phyloP scores from a whole-genome alignment of 2,797 vertebrate species.

The Urophycis tenuis region DNA sequence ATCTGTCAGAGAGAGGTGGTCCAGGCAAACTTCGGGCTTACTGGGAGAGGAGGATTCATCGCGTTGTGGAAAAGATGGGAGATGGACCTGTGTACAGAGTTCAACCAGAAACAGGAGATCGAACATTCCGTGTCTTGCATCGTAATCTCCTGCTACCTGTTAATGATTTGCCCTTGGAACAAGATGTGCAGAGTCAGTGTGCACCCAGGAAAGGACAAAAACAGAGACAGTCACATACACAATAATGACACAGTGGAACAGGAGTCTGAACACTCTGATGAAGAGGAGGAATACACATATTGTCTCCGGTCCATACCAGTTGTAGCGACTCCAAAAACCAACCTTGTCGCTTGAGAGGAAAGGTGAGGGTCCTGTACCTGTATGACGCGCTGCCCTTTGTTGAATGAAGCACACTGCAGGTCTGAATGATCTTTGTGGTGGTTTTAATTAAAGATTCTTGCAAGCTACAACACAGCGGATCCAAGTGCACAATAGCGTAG shows the following conservation, averaged over 20 bases:
- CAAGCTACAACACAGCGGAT: too few species aligned
- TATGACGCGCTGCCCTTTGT: too few species aligned
- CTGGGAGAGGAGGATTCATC: too few species aligned
- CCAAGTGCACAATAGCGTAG: too few species aligned
- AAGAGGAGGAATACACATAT: conserved; percentile 3
- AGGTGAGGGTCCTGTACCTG: too few species aligned
- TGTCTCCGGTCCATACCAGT: neutral
- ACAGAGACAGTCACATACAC: neutral
- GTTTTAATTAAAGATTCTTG: too few species aligned
- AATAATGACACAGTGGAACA: conserved; percentile 2
- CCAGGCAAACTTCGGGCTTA: too few species aligned
- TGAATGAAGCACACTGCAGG: too few species aligned
- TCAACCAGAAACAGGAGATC: neutral
- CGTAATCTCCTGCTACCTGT: conserved; percentile 14
- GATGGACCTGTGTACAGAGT: neutral
- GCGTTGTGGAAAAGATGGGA: neutral
- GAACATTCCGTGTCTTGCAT: conserved; percentile 8
- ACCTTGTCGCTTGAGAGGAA: too few species aligned
- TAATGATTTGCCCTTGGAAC: neutral
- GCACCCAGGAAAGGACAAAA: neutral
- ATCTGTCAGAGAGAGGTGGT: neutral
- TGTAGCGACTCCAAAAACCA: too few species aligned
- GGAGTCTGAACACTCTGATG: neutral
- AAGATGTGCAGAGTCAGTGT: neutral
- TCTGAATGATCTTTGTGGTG: too few species aligned